phyloP scores from a whole-genome alignment of 2,888 invertebrate genomes.

The Ennomos quercinarius region DNA sequence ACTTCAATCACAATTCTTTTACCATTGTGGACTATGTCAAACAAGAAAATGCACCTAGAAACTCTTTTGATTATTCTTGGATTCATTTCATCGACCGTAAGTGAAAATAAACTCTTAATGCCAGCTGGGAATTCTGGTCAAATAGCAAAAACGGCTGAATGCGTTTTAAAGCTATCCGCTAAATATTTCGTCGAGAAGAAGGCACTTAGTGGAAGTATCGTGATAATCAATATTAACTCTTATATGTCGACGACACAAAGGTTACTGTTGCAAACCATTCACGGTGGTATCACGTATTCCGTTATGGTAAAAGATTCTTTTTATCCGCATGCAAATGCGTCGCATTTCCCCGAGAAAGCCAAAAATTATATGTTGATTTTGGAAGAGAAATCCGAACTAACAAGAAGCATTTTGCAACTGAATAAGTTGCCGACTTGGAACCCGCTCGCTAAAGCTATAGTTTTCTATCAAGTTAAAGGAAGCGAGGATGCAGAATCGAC shows the following conservation, averaged over 20 bases:
- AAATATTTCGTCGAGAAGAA: conserved; percentile 83
- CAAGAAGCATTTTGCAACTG: conserved; percentile 75
- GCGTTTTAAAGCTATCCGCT: conserved; percentile 80
- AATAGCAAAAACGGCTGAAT: conserved; percentile 75
- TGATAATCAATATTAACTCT: conserved; percentile 80
- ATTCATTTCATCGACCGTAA: conserved; percentile 52
- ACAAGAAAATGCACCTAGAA: conserved; percentile 51
- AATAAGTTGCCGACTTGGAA: conserved; percentile 82
- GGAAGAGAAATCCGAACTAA: conserved; percentile 76
- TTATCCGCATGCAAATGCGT: conserved; percentile 78
- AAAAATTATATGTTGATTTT: conserved; percentile 84
- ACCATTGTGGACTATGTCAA: conserved; percentile 19
- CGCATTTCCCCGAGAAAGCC: conserved; percentile 83
- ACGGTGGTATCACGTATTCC: conserved; percentile 77
- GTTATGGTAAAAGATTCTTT: conserved; percentile 83
- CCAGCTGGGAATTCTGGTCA: conserved; percentile 67
- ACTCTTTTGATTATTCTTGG: conserved; percentile 47
- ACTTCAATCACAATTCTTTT: conserved; percentile 13
- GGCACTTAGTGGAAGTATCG: conserved; percentile 80
- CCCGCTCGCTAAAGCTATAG: conserved; percentile 78
- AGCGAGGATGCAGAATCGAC: conserved; percentile 59
- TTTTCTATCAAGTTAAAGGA: conserved; percentile 68
- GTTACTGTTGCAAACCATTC: conserved; percentile 74
- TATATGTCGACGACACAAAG: conserved; percentile 70
- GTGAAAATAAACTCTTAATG: conserved; percentile 68